Evolutionary conservation across 2,888 invertebrate species (phyloP).

Genomic region (Hoplodrina blanda): DNA sequence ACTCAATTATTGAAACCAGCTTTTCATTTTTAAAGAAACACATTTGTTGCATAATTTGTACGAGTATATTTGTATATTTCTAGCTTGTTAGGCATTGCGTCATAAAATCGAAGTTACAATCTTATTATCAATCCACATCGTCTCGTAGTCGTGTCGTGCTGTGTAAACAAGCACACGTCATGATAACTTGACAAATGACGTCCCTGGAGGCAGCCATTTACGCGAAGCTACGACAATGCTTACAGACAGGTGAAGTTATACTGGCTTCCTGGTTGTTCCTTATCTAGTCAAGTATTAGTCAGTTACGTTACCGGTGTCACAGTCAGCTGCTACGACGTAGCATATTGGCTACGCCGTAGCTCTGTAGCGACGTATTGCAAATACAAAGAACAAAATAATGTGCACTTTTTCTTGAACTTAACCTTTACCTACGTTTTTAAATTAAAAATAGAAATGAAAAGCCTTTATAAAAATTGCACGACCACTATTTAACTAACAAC

Average conservation of each 20-base stretch:
- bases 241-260: neutral
- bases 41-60: no score
- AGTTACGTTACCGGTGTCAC: neutral
- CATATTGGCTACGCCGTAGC: conserved; percentile 9
- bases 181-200: conserved; percentile 2
- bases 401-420: neutral
- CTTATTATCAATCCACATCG: neutral
- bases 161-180: conserved; percentile 1
- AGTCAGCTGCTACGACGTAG: conserved; percentile 19
- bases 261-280: no score
- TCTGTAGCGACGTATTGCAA: neutral
- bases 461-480: no score
- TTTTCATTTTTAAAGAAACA: neutral
- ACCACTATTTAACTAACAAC: neutral
- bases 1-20: neutral
- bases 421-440: no score
- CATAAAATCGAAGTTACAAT: no score
- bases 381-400: neutral
- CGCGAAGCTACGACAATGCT: conserved; percentile 4
- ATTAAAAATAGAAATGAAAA: no score
- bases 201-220: conserved; percentile 1
- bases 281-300: neutral
- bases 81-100: no score
- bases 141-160: neutral
- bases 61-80: no score